Evolutionary conservation across 2,888 invertebrate genomes (phyloP).

Genomic region (Drosophila basisetae): DNA sequence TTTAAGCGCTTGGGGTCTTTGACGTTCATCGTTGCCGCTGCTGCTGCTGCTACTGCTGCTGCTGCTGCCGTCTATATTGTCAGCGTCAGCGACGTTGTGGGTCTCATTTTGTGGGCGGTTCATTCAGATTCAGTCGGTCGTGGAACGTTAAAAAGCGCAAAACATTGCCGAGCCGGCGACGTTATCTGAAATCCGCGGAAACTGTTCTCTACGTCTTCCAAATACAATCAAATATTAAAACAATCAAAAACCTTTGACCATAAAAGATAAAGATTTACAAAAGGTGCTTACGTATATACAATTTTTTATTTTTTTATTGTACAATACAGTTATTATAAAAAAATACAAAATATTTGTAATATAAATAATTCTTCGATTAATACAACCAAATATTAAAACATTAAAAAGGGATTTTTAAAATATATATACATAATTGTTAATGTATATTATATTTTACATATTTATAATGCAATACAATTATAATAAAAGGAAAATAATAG

Average conservation of each 20-base stretch:
- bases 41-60: not conserved
- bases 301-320: not conserved
- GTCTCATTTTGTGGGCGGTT: constrained; percentile 60
- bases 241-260: constrained; percentile 15
- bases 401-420: no score
- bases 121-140: constrained; percentile 66
- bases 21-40: constrained; percentile 37
- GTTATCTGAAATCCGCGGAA: constrained; percentile 42
- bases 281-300: constrained; percentile 3
- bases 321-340: not conserved
- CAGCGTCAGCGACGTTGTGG: constrained; percentile 31
- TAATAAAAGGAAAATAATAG: not conserved
- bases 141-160: constrained; percentile 63
- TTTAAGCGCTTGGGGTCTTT: constrained; percentile 50
- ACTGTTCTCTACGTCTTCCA: constrained; percentile 8
- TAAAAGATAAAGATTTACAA: constrained; percentile 6
- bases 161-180: constrained; percentile 40
- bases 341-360: not conserved
- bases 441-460: not conserved
- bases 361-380: not conserved
- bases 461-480: constrained; percentile 1
- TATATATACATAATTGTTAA: not conserved
- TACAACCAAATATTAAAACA: not conserved
- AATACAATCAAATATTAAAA: not conserved
- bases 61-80: constrained; percentile 20